These are phyloP conservation scores for Agrochola circellaris DNA, from an alignment of 2,888 invertebrate genomes.

Conservation along the genomic window DNA sequence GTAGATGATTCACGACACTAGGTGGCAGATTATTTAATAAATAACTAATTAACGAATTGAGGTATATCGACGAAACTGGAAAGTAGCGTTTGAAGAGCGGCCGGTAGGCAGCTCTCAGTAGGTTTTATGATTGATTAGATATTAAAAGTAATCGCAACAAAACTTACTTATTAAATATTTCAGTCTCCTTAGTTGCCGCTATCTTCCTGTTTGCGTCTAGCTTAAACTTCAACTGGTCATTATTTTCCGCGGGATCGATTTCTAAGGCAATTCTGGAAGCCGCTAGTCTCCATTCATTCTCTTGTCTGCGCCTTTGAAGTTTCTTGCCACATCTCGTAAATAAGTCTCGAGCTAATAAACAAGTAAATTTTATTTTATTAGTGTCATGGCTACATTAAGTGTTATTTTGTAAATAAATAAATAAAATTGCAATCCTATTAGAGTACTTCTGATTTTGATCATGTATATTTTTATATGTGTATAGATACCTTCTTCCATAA, in stretches of 20 bases:
- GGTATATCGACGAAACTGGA: not conserved
- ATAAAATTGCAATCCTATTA: not conserved
- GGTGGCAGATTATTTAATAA: not conserved
- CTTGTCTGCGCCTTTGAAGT: constrained; percentile 92
- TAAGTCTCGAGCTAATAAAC: constrained; percentile 90
- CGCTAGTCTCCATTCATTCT: constrained; percentile 92
- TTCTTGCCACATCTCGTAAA: constrained; percentile 92
- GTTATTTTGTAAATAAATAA: constrained; percentile 1
- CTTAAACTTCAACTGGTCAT: constrained; percentile 88
- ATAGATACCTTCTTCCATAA: constrained; percentile 87
- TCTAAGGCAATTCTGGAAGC: constrained; percentile 87
- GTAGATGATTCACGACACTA: not conserved
- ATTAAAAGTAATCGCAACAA: not conserved
- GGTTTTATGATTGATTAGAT: constrained; percentile 2
- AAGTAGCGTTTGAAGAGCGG: not conserved
- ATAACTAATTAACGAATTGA: not conserved
- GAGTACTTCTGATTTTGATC: not conserved
- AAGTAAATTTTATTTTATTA: constrained; percentile 15
- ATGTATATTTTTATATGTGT: not conserved
- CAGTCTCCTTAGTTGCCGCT: constrained; percentile 87
- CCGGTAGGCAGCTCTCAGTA: not conserved
- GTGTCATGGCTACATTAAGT: not conserved
- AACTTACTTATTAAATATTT: constrained; percentile 90
- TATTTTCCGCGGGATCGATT: constrained; percentile 91
- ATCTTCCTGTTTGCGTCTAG: constrained; percentile 90